Conservation (phyloP, 2,888 invertebrate species). For the Balanococcus diminutus region DNA sequence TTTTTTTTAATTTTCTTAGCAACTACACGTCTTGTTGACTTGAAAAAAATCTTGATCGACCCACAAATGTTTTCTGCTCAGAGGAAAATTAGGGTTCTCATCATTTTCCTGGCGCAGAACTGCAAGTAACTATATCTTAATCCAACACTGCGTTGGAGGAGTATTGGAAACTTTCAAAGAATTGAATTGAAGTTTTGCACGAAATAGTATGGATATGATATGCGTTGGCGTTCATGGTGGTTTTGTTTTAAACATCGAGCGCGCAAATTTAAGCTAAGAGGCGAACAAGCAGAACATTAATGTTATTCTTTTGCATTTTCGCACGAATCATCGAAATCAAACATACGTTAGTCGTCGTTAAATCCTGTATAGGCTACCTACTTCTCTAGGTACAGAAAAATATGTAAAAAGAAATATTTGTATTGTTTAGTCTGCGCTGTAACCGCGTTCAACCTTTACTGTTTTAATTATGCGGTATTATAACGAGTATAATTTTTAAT, state of each 20-base stretch:
- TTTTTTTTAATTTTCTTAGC: no score
- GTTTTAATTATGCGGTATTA: slow-evolving; percentile 24
- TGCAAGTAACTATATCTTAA: no score
- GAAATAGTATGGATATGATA: no score
- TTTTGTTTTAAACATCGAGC: not conserved
- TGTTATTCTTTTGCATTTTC: not conserved
- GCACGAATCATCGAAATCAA: not conserved
- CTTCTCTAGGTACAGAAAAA: not conserved
- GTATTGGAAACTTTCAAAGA: not conserved
- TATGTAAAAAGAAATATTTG: not conserved
- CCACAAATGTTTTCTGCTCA: no score
- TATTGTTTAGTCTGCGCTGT: not conserved
- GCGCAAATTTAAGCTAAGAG: not conserved
- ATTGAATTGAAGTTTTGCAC: no score
- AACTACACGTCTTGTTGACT: no score
- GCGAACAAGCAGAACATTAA: not conserved
- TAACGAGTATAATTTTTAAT: slow-evolving; percentile 41
- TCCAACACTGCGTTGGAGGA: not conserved
- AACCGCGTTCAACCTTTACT: slow-evolving; percentile 1
- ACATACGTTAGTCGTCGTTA: not conserved
- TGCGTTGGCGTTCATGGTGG: not conserved
- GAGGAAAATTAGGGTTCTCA: no score
- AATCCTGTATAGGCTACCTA: not conserved
- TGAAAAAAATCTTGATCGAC: no score
- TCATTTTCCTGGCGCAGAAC: no score